Evolutionary conservation across 2,113 vertebrate genomes (phyloP), one percentile per base, ranked within the genome.

Genomic region (Physeter macrocephalus): DNA sequence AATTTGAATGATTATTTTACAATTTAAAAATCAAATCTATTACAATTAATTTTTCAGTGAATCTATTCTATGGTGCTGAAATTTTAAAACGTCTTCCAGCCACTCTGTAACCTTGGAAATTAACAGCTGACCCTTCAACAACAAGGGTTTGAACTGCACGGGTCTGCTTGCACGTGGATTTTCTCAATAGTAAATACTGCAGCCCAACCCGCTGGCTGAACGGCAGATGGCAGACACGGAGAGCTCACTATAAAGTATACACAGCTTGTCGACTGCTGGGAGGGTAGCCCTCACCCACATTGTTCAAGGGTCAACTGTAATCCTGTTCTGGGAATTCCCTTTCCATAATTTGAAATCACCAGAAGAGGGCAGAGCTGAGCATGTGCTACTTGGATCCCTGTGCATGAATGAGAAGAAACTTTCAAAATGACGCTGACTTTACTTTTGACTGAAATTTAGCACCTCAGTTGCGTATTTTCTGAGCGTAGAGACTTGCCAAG

Each of bases 391-490:
- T 25, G 5, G 23, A 95, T 62, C 21, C 31, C 43, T 57, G 54
- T 4, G 10, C 18, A 52, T 10, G 64, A 94, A 77, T 95, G 23
- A 41, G 72, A 74, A 81, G 94, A 41, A 90, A 86, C 21, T 52
- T 75, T 54, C 59, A 66, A 96, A 96, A 71, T 6, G 34, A 95
- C 62, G 41, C 36, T 82, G 29, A 80, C 62, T 39, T 95, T 95
- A 96, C 88, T 96, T 95, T 46, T 90, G 31, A 74, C 43, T 75
- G 29, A 91, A 95, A 95, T 87, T 87, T 93, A 89, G 23, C 77
- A 92, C 83, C 25, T 93, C 54, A 1, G 1, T 72, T 94, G 75
- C 85, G 61, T 86, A 92, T 84, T 85, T 96, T 71, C 66, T 94
- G 21, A 93, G 39, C 39, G 10, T 34, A 49, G 49, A 49, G 54